Evolutionary conservation across 2,888 invertebrate species (phyloP).

Genomic region (Macrosoma leucophasiata): DNA sequence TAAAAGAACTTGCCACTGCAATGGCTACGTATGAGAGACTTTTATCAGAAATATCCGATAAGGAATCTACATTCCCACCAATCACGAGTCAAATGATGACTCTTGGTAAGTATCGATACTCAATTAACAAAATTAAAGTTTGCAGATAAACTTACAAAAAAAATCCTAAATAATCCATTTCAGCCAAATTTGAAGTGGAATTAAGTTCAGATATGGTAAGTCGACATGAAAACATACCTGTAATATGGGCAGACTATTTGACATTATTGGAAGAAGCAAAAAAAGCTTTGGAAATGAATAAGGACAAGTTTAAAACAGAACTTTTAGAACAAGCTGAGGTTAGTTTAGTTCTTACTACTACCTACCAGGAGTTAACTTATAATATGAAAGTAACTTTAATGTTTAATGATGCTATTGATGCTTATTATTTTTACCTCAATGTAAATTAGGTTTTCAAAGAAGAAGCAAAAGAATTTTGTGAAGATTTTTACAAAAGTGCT

Average conservation of each 20-base stretch:
- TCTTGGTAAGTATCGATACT: slow-evolving; percentile 62
- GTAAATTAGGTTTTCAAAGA: slow-evolving; percentile 76
- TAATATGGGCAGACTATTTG: slow-evolving; percentile 83
- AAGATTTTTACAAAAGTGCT: slow-evolving; percentile 80
- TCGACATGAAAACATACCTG: slow-evolving; percentile 75
- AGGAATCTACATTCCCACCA: slow-evolving; percentile 83
- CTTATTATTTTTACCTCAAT: slow-evolving; percentile 6
- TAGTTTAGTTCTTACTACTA: slow-evolving; percentile 7
- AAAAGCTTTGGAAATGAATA: slow-evolving; percentile 81
- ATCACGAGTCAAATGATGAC: slow-evolving; percentile 84
- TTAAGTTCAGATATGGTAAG: slow-evolving; percentile 76
- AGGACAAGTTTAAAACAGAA: slow-evolving; percentile 82
- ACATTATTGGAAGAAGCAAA: slow-evolving; percentile 81
- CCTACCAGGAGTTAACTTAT: too few species aligned
- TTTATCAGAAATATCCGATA: slow-evolving; percentile 75
- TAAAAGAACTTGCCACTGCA: slow-evolving; percentile 82
- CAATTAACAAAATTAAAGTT: background rate
- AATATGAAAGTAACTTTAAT: too few species aligned
- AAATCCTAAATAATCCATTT: slow-evolving; percentile 1
- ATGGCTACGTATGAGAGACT: slow-evolving; percentile 82
- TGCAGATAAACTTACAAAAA: background rate
- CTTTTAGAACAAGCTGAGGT: slow-evolving; percentile 82
- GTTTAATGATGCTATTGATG: too few species aligned
- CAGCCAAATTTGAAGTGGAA: slow-evolving; percentile 83
- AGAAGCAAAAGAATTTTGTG: slow-evolving; percentile 79